Base-by-base conservation (phyloP, 2,888 invertebrate genomes). In the Villa cingulata region DNA sequence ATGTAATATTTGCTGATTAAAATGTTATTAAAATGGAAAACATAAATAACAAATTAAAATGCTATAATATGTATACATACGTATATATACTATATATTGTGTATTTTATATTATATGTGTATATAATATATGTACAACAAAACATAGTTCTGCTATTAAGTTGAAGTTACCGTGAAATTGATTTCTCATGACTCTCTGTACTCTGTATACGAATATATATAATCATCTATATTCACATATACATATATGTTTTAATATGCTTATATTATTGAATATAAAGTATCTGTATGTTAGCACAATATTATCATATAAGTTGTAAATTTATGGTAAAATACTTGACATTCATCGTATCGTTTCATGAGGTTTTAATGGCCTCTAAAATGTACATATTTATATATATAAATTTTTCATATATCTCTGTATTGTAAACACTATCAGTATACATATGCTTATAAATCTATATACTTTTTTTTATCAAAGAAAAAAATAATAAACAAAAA, bases 101-200 rank as follows among this genome's bases (percentile, higher is more conserved):
- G n/a, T n/a, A n/a, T n/a, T n/a, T n/a, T n/a, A n/a, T n/a, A n/a
- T n/a, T n/a, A 27, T 27, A 27, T 27, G 9, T 27, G 27, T 27
- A 27, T 27, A 9, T 27, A 27, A 27, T 9, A 27, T 27, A n/a
- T n/a, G n/a, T 7, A 23, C 23, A 32, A 32, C 29, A 32, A 32
- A 32, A 12, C 3, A 1, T 12, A 32, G 46, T 41, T 42, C 41
- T 46, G 41, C 37, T 41, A 42, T 41, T 41, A 37, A 41, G 42
- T 37, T 42, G 41, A 42, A 41, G 46, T 46, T 46, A 46, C 46
- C 46, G 37, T 46, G 46, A 42, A 46, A 46, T 46, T 46, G 41
- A 46, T 46, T 46, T 46, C 41, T 46, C 46, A 46, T 46, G 46
- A 46, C 37, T 46, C 37, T 41, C 27, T 42, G 42, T 41, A 41